phyloP scores from a whole-genome alignment of 2,888 invertebrate species.

The Elmis aenea region DNA sequence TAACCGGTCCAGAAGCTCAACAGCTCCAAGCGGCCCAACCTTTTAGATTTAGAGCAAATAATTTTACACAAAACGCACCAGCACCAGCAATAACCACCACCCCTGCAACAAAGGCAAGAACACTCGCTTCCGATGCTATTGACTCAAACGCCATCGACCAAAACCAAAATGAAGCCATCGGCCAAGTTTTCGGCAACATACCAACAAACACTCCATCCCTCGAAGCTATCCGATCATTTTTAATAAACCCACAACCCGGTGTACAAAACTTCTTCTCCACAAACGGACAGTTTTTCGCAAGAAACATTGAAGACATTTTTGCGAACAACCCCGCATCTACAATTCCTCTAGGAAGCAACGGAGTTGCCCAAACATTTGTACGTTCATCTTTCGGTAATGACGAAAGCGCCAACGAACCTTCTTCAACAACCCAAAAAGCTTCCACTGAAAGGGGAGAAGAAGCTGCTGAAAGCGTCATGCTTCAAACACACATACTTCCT shows the following conservation, averaged over 20 bases:
- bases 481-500: not conserved
- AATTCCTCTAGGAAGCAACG: slow-evolving; percentile 9
- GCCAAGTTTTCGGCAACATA: slow-evolving; percentile 3
- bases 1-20: slow-evolving; percentile 31
- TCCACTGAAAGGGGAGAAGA: slow-evolving; percentile 6
- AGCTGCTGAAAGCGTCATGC: slow-evolving; percentile 3
- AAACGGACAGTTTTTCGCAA: slow-evolving; percentile 10
- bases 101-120: slow-evolving; percentile 19
- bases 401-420: not conserved
- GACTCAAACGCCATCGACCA: slow-evolving; percentile 24
- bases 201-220: not conserved
- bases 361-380: not conserved
- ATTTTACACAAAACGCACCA: not conserved
- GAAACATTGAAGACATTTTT: slow-evolving; percentile 1
- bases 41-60: not conserved
- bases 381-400: not conserved
- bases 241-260: slow-evolving; percentile 13
- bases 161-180: slow-evolving; percentile 5
- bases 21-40: slow-evolving; percentile 10
- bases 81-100: slow-evolving; percentile 7
- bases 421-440: not conserved
- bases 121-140: slow-evolving; percentile 28
- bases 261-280: slow-evolving; percentile 22
- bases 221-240: slow-evolving; percentile 12
- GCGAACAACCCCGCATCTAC: slow-evolving; percentile 17